Evolutionary conservation across 2,888 invertebrate genomes (phyloP).

Genomic region (Hirtodrosophila confusa): DNA sequence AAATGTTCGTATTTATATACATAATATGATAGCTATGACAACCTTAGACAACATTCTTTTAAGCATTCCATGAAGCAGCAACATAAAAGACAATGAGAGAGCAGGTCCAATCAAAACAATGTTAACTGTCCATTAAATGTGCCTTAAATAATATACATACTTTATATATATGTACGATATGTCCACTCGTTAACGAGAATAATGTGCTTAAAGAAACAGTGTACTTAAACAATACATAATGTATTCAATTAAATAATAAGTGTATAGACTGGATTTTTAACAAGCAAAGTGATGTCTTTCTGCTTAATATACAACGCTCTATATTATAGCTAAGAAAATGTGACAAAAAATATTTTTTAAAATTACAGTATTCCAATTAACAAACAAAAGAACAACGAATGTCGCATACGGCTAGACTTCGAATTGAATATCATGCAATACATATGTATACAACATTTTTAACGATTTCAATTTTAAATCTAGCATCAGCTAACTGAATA

Average conservation of each 20-base stretch:
- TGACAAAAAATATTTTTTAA: conserved; percentile 39
- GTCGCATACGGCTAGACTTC: conserved; percentile 35
- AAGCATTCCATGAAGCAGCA: conserved; percentile 65
- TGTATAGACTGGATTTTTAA: conserved; percentile 74
- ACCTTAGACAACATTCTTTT: conserved; percentile 65
- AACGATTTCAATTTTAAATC: conserved; percentile 30
- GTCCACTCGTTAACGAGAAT: conserved; percentile 31
- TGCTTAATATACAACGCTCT: conserved; percentile 69
- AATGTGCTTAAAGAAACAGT: conserved; percentile 49
- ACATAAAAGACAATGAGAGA: conserved; percentile 67
- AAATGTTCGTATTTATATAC: conserved; percentile 70
- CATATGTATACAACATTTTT: conserved; percentile 5
- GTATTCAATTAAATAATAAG: conserved; percentile 62
- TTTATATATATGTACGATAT: conserved; percentile 33
- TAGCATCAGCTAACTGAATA: conserved; percentile 44
- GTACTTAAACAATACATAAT: conserved; percentile 61
- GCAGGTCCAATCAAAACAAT: conserved; percentile 73
- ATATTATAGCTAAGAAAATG: conserved; percentile 68
- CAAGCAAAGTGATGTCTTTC: conserved; percentile 70
- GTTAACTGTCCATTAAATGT: conserved; percentile 76
- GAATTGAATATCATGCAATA: conserved; percentile 18
- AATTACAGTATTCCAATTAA: conserved; percentile 64
- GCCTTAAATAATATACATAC: conserved; percentile 68
- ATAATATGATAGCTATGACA: conserved; percentile 61
- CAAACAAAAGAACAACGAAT: conserved; percentile 62